Percentiles rank a stretch among this genome's conserved stretches.
phyloP scores from a whole-genome alignment of 2,797 vertebrate genomes.

The Miichthys miiuy region DNA sequence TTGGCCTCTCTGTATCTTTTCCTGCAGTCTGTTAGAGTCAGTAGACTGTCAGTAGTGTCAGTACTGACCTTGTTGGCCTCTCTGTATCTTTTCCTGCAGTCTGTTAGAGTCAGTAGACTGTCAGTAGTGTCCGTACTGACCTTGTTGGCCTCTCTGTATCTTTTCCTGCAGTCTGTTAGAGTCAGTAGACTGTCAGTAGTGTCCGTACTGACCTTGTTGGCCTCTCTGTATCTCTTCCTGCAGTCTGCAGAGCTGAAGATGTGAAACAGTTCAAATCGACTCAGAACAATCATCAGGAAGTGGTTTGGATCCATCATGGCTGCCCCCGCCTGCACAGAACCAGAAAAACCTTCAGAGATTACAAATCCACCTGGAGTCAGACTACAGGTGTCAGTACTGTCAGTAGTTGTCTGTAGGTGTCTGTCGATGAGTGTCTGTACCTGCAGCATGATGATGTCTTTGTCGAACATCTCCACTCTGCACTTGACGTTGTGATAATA shows the following conservation, averaged over 20 bases:
- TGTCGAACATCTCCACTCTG: conserved; percentile 98
- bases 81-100: not conserved
- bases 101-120: not conserved
- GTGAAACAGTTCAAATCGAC: conserved; percentile 96
- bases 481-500: conserved; percentile 99
- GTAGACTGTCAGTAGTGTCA: not conserved
- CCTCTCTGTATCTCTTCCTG: conserved; percentile 93
- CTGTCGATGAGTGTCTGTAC: conserved; percentile 73
- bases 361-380: not conserved
- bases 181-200: not conserved
- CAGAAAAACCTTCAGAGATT: not conserved
- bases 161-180: not conserved
- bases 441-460: conserved; percentile 98
- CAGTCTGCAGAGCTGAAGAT: conserved; percentile 94
- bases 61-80: no score
- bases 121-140: not conserved
- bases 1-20: conserved; percentile 94
- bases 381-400: not conserved
- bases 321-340: conserved; percentile 88
- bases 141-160: no score
- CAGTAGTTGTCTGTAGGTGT: no score
- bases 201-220: conserved; percentile 89
- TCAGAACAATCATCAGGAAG: conserved; percentile 96
- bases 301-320: conserved; percentile 99
- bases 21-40: conserved; percentile 87